These are phyloP conservation scores for Oophaga sylvatica DNA, from an alignment of 2,797 vertebrate genomes.

Conservation along the genomic window DNA sequence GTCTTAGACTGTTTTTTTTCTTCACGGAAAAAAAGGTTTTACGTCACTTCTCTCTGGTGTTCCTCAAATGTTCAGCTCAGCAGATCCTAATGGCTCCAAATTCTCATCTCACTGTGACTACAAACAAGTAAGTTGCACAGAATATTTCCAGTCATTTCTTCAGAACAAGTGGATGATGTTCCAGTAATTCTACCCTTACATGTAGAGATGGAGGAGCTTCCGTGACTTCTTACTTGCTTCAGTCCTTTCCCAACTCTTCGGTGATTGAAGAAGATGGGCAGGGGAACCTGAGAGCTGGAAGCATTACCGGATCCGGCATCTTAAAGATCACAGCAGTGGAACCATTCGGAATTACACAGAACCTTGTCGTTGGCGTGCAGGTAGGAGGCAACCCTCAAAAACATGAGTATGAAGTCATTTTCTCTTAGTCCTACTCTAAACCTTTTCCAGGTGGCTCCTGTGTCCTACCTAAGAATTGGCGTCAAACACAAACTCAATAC, in stretches of 20 bases:
- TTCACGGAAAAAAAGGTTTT: conserved; percentile 68
- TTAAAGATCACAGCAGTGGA: conserved; percentile 75
- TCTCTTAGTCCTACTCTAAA: neutral
- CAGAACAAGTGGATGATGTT: neutral
- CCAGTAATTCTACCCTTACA: neutral
- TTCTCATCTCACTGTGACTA: conserved; percentile 72
- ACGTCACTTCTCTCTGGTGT: conserved; percentile 71
- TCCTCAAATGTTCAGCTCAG: conserved; percentile 63
- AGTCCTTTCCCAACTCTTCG: conserved; percentile 70
- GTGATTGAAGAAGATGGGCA: conserved; percentile 69
- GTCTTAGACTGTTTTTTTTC: neutral
- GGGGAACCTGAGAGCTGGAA: conserved; percentile 71
- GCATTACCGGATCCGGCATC: conserved; percentile 71
- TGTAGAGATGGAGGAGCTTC: conserved; percentile 70
- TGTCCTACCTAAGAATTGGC: conserved; percentile 71
- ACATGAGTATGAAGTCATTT: neutral
- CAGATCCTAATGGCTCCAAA: conserved; percentile 76
- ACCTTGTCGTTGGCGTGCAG: conserved; percentile 72
- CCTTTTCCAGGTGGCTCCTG: conserved; percentile 71
- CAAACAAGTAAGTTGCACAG: conserved; percentile 68
- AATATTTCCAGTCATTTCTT: neutral
- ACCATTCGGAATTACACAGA: conserved; percentile 74
- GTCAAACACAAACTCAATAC: conserved; percentile 66
- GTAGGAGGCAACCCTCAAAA: conserved; percentile 61
- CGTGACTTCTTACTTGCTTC: conserved; percentile 68